Base-by-base conservation (phyloP, 2,113 vertebrate genomes). In the Odocoileus hemionus region DNA sequence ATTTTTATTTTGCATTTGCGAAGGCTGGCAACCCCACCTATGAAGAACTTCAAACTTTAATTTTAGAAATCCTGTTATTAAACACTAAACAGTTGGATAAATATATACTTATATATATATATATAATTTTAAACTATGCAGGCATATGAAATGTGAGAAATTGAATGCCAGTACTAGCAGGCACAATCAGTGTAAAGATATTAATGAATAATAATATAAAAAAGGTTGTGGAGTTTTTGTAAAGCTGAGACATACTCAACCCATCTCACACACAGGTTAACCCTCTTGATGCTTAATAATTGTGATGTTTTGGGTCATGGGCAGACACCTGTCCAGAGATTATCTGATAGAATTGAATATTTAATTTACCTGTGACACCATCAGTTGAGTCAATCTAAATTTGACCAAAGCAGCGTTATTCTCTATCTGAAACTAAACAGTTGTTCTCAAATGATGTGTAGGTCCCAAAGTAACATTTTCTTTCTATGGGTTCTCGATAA, bases 1-100 rank as follows among this genome's bases (percentile, higher is more conserved):
- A 36, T 92, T 94, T 96, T 91, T 64, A 61, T 74, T 80, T 86
- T 96, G 87, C 60, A 84, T 95, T 84, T 84, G 12, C 60, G 45
- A 74, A 57, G 2, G 74, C 43, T 78, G 43, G 26, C 47, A 92
- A 74, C 2, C 26, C 12, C 64, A 91, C 21, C 36, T 92, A 80
- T 0, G 9, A 50, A 80, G 45, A 33, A 78, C 85, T 95, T 95
- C 17, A 45, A 82, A 67, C 6, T 89, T 92, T 61, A 88, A 50
- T 50, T 83, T 92, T 28, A 76, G 82, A 95, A 95, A 57, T 30
- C 13, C 28, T 43, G 3, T 78, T 70, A 57, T 8, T 43, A 91
- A 95, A 82, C 15, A 91, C 25, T 54, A 55, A 95, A 60, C 57
- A 76, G 5, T 36, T 87, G n/a, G 79, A 6, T 70, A 70, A 70